Conservation (phyloP, 2,797 vertebrate genomes). For the Anolis apletophallus region DNA sequence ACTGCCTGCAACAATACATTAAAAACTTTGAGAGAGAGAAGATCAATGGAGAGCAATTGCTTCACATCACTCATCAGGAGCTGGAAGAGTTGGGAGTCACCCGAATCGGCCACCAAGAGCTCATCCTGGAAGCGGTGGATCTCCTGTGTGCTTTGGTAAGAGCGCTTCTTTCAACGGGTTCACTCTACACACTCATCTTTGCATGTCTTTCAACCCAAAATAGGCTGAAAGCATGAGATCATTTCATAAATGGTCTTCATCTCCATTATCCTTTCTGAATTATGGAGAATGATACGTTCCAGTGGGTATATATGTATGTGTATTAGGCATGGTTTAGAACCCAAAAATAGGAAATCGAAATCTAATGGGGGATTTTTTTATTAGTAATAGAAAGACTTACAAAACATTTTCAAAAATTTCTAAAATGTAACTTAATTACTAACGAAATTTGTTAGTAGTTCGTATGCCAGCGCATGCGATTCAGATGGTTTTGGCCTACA, state of each 20-base stretch:
- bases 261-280: not conserved
- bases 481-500: too few relatives aligned
- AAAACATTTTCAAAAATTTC: too few relatives aligned
- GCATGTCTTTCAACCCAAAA: not conserved
- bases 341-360: too few relatives aligned
- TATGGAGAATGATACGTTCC: too few relatives aligned
- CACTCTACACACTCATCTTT: not conserved
- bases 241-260: not conserved
- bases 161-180: not conserved
- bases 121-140: conserved; percentile 91
- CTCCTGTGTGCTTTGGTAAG: conserved; percentile 90
- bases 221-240: not conserved
- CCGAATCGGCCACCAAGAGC: conserved; percentile 89
- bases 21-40: conserved; percentile 92
- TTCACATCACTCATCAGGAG: conserved; percentile 91
- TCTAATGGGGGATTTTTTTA: too few relatives aligned
- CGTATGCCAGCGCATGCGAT: too few relatives aligned
- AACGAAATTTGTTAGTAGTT: too few relatives aligned
- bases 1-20: conserved; percentile 92
- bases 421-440: too few relatives aligned
- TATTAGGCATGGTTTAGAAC: too few relatives aligned
- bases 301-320: too few relatives aligned
- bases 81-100: conserved; percentile 91
- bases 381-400: too few relatives aligned
- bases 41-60: conserved; percentile 89